Evolutionary conservation across 2,113 vertebrate species (phyloP), one percentile per base, ranked within the genome.

Genomic region (Noctilio leporinus): DNA sequence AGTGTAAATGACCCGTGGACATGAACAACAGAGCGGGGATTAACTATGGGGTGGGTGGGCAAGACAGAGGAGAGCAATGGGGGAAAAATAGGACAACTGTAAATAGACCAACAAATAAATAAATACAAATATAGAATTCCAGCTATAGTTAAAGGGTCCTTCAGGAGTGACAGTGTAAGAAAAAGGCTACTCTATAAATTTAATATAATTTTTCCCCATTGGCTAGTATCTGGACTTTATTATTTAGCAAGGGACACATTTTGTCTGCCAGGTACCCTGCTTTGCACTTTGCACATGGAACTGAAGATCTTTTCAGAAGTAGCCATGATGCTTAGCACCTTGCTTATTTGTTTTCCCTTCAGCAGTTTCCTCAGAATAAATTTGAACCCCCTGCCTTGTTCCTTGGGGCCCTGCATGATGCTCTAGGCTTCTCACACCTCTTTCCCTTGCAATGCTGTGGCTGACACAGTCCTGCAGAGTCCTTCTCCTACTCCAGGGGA

Each of bases 381-480:
- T 53, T 35, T 12, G 3, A 77, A 16, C 2, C 30, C 19, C 33
- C 26, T 7, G n/a, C 59, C 24, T 59, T n/a, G n/a, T 72, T 28
- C 38, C 57, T 69, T 38, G 22, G 55, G 72, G 10, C 59, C 49
- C 57, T 57, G 30, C 17, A 43, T 17, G 2, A 51, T n/a, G 43
- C 26, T 64, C 59, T 8, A 30, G n/a, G 59, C 30, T 6, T 53
- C n/a, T 51, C 64, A 30, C 4, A 26, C 14, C 30, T 9, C 38
- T 22, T 33, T 75, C 14, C 40, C 35, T 30, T 45, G 1, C 0
- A 2, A 17, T 9, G 2, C 30, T 33, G 57, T 1, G 2, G 35
- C 22, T 49, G 38, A 11, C 49, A 9, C 49, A 67, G 47, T 24
- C n/a, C 16, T 30, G 1, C 38, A 16, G 19, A 26, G 35, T 20